phyloP scores from a whole-genome alignment of 1,140 invertebrate genomes.

The Brachionus rotundiformis region DNA sequence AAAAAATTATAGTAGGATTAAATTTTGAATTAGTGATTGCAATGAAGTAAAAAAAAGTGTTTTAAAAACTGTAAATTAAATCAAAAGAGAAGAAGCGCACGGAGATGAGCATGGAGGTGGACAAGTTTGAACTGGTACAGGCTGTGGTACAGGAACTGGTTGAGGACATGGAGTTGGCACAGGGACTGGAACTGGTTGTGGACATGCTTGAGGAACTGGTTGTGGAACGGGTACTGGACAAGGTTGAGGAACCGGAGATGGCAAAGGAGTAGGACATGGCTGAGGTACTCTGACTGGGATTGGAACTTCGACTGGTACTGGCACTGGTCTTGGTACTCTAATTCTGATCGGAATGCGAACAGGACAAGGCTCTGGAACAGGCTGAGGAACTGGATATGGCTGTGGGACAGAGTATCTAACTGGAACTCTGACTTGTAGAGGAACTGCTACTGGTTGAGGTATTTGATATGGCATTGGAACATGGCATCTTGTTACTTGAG shows the following conservation, averaged over 20 bases:
- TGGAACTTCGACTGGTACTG: constrained; percentile 16
- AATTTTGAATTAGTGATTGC: no score
- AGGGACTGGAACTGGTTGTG: constrained; percentile 11
- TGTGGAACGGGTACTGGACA: not conserved
- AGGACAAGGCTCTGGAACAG: not conserved
- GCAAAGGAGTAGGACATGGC: not conserved
- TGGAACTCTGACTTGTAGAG: not conserved
- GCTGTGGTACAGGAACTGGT: not conserved
- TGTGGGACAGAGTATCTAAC: constrained; percentile 4
- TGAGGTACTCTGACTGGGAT: not conserved
- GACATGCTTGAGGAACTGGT: not conserved
- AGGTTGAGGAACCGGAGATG: not conserved
- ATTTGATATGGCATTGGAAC: constrained; percentile 14
- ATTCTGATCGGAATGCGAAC: constrained; percentile 18
- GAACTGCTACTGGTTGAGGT: not conserved
- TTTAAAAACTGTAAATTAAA: not conserved
- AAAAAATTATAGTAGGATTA: not conserved
- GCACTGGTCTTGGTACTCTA: constrained; percentile 26
- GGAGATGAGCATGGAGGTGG: not conserved
- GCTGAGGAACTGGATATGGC: not conserved
- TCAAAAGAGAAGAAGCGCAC: not conserved
- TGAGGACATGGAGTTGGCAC: not conserved
- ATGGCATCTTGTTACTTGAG: not conserved
- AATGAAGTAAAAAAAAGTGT: not conserved
- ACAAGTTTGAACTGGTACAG: not conserved